phyloP scores from a whole-genome alignment of 2,888 invertebrate species.

The Ernsta delagoae region DNA sequence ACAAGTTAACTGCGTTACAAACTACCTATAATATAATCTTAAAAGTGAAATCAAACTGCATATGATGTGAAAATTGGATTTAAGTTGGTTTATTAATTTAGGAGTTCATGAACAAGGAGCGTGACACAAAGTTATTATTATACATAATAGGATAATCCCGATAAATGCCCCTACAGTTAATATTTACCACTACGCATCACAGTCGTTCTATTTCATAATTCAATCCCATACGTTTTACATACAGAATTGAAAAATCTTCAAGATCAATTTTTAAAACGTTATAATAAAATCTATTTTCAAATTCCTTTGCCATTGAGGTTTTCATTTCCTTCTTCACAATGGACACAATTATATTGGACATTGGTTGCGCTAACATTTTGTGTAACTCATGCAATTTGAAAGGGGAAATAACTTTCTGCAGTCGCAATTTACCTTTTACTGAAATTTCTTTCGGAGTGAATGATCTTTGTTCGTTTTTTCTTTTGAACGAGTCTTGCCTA shows the following conservation, averaged over 20 bases:
- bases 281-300: conserved; percentile 9
- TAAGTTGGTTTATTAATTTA: too few species aligned
- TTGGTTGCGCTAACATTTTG: conserved; percentile 23
- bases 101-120: too few species aligned
- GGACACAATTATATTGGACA: conserved; percentile 28
- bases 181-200: neutral
- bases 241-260: neutral
- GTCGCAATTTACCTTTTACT: conserved; percentile 12
- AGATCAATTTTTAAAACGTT: neutral
- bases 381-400: conserved; percentile 17
- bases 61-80: too few species aligned
- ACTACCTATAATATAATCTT: too few species aligned
- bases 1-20: too few species aligned
- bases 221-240: neutral
- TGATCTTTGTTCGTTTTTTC: conserved; percentile 3
- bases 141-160: too few species aligned
- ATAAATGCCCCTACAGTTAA: too few species aligned
- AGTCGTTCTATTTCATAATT: neutral
- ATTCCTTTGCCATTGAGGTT: neutral
- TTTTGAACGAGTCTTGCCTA: neutral
- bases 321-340: conserved; percentile 30
- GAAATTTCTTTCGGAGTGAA: conserved; percentile 5
- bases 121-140: too few species aligned
- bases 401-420: conserved; percentile 27
- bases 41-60: too few species aligned